phyloP scores from a whole-genome alignment of 2,113 vertebrate genomes.

The Aspidoscelis tigris region DNA sequence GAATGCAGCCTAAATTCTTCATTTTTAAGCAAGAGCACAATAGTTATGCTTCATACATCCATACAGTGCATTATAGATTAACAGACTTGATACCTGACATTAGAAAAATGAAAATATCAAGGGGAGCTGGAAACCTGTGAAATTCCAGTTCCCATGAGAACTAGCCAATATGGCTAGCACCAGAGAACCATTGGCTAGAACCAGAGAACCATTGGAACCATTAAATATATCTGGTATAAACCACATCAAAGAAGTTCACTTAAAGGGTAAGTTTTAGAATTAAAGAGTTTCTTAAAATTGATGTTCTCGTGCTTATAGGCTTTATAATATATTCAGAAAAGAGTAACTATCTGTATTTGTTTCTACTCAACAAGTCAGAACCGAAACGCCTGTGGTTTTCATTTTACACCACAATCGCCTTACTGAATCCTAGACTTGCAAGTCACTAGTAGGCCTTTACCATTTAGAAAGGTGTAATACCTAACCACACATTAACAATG shows the following conservation, averaged over 20 bases:
- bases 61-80: neutral
- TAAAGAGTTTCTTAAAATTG: neutral
- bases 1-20: too few relatives aligned
- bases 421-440: conserved; percentile 1
- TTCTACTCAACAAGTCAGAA: neutral
- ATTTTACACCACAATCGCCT: neutral
- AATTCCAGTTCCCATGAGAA: too few relatives aligned
- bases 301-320: neutral
- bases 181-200: too few relatives aligned
- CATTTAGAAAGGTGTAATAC: conserved; percentile 13
- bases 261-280: neutral
- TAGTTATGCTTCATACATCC: neutral
- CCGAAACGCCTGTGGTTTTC: neutral
- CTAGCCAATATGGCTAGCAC: too few relatives aligned
- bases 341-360: too few relatives aligned
- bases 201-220: too few relatives aligned
- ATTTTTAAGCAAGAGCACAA: neutral
- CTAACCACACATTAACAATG: conserved; percentile 9
- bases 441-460: neutral
- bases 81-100: neutral
- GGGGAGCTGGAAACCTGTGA: too few relatives aligned
- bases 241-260: neutral
- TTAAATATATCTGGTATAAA: too few relatives aligned
- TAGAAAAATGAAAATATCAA: too few relatives aligned
- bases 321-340: too few relatives aligned